Evolutionary conservation across 1,140 invertebrate species (phyloP).

Genomic region (Hylyphantes graminicola): DNA sequence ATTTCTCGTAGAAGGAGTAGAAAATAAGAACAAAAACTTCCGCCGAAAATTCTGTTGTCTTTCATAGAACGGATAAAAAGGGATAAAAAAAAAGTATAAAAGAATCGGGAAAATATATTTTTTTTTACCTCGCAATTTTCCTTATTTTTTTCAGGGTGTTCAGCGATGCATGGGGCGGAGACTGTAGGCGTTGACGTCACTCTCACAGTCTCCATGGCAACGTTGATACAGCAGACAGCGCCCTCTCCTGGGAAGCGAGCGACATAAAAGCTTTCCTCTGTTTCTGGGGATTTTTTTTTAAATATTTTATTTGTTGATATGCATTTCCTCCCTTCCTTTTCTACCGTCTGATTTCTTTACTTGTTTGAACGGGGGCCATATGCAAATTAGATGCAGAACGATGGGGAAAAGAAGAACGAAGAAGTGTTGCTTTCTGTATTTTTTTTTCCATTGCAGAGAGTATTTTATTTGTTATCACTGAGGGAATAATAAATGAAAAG

Average conservation of each 20-base stretch:
- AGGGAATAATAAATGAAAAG: no score
- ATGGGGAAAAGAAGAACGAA: no score
- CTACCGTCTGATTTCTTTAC: constrained; percentile 54
- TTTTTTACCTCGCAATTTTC: neutral
- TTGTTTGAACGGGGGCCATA: constrained; percentile 10
- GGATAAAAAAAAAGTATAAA: constrained; percentile 3
- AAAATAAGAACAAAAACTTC: constrained; percentile 26
- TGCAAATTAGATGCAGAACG: neutral
- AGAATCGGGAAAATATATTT: constrained; percentile 8
- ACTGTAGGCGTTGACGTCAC: constrained; percentile 51
- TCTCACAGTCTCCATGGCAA: constrained; percentile 50
- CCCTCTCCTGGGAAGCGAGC: constrained; percentile 58
- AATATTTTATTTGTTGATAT: no score
- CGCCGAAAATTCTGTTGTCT: neutral
- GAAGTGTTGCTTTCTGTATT: no score
- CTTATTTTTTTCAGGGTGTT: constrained; percentile 43
- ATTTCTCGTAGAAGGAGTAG: neutral
- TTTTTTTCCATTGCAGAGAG: no score
- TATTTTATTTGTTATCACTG: no score
- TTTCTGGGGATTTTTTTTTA: constrained; percentile 26
- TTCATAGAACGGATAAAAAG: neutral
- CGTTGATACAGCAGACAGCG: constrained; percentile 55
- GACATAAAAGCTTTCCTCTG: constrained; percentile 60
- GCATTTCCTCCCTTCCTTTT: neutral
- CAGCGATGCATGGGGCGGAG: constrained; percentile 47